phyloP scores from a whole-genome alignment of 2,888 invertebrate species.

The Operophtera brumata region DNA sequence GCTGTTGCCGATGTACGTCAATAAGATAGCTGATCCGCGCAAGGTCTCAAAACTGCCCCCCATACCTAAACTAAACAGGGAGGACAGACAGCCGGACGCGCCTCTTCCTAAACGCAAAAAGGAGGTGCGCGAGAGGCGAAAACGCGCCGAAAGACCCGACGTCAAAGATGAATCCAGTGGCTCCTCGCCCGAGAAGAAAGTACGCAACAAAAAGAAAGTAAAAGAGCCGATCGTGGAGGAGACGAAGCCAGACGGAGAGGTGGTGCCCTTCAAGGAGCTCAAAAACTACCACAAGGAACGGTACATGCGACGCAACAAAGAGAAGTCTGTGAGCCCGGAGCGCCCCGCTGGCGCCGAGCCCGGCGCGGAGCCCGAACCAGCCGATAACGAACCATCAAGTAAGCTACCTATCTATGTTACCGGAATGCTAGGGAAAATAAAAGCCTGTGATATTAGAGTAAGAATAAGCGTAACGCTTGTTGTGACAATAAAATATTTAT shows the following conservation, averaged over 20 bases:
- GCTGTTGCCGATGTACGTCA: constrained; percentile 39
- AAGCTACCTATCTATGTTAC: constrained; percentile 65
- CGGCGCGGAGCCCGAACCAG: constrained; percentile 33
- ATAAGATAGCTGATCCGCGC: constrained; percentile 53
- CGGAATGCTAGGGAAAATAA: constrained; percentile 14
- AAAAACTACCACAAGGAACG: constrained; percentile 81
- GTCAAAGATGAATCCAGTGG: constrained; percentile 34
- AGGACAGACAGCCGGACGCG: constrained; percentile 19
- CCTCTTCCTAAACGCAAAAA: constrained; percentile 41
- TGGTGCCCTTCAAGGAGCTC: constrained; percentile 78
- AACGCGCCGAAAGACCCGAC: constrained; percentile 31
- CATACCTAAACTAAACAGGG: constrained; percentile 62
- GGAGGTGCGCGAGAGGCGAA: constrained; percentile 38
- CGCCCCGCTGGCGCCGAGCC: constrained; percentile 28
- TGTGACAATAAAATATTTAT: constrained; percentile 74
- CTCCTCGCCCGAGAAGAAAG: constrained; percentile 52
- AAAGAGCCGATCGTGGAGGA: constrained; percentile 30
- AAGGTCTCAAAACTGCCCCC: constrained; percentile 67
- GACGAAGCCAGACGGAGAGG: constrained; percentile 40
- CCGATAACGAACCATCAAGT: constrained; percentile 63
- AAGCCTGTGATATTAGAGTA: constrained; percentile 61
- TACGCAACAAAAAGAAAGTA: constrained; percentile 25
- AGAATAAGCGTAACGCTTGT: constrained; percentile 48
- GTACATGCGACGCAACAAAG: constrained; percentile 84
- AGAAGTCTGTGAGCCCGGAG: constrained; percentile 81